A percentile compares a stretch with the other conserved stretches of the same genome.
Evolutionary conservation across 2,113 vertebrate genomes (phyloP).

Genomic region (Scatophagus argus): DNA sequence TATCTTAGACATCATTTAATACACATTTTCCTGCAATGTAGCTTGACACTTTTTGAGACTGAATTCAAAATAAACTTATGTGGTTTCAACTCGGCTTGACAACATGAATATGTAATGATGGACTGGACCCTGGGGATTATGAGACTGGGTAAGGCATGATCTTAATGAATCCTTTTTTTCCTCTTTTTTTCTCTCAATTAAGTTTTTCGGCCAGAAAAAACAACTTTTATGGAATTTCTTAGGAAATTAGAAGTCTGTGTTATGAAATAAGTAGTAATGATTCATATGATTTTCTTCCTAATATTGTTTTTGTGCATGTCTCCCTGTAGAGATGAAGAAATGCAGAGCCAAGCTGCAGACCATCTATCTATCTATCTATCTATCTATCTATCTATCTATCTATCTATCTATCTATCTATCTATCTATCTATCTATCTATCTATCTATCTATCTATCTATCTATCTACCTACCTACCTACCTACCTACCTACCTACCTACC

Average conservation of each 20-base stretch:
- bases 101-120: constrained; percentile 23
- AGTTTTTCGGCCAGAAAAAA: not conserved
- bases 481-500: too few relatives aligned
- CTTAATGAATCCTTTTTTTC: constrained; percentile 1
- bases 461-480: too few relatives aligned
- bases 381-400: too few relatives aligned
- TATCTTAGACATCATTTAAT: not conserved
- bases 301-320: not conserved
- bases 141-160: not conserved
- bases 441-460: too few relatives aligned
- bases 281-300: not conserved
- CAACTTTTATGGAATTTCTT: not conserved
- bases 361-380: too few relatives aligned
- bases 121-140: not conserved
- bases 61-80: constrained; percentile 34
- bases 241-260: not conserved
- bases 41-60: not conserved
- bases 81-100: constrained; percentile 7
- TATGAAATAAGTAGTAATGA: not conserved
- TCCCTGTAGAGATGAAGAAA: constrained; percentile 5
- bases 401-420: too few relatives aligned
- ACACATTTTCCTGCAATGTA: constrained; percentile 12
- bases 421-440: too few relatives aligned
- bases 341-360: constrained; percentile 23
- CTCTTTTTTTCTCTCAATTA: not conserved